These are phyloP conservation scores for Strigamia maritima DNA, from an alignment of 2,888 invertebrate species.

Conservation along the genomic window DNA sequence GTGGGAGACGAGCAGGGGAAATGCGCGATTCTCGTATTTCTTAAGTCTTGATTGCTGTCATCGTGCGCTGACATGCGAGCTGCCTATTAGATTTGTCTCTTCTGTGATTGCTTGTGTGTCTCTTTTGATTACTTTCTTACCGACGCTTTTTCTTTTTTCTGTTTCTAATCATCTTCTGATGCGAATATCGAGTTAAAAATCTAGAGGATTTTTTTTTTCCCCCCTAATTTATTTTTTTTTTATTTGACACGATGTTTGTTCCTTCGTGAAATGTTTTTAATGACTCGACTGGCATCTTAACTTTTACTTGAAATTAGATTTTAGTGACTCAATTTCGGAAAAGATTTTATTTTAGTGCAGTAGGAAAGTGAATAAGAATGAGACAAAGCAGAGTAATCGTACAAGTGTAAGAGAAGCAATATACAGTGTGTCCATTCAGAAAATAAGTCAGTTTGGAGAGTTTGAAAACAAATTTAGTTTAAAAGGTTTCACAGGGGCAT, in stretches of 20 bases:
- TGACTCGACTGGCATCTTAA: slow-evolving; percentile 10
- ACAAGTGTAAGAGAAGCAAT: no score
- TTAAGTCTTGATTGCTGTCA: slow-evolving; percentile 1
- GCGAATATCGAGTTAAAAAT: slow-evolving; percentile 5
- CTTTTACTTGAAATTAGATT: background rate
- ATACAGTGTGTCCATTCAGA: no score
- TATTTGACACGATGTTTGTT: background rate
- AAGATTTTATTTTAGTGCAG: background rate
- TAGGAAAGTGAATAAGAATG: background rate
- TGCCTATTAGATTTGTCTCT: slow-evolving; percentile 9
- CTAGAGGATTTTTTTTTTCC: background rate
- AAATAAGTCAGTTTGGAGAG: no score
- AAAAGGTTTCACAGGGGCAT: no score
- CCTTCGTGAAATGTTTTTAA: slow-evolving; percentile 3
- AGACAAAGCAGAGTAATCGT: no score
- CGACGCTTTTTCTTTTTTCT: background rate
- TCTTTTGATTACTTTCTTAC: slow-evolving; percentile 2
- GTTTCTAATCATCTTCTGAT: background rate
- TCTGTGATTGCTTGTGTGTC: slow-evolving; percentile 15
- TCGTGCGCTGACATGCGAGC: slow-evolving; percentile 10
- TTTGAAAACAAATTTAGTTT: no score
- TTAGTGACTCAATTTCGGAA: background rate
- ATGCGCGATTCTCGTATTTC: slow-evolving; percentile 10
- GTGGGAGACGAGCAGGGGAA: background rate
- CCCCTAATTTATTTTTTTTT: background rate